Percentiles rank a stretch among this genome's conserved stretches.
Conservation (phyloP, 2,113 vertebrate species). For the Parus major region DNA sequence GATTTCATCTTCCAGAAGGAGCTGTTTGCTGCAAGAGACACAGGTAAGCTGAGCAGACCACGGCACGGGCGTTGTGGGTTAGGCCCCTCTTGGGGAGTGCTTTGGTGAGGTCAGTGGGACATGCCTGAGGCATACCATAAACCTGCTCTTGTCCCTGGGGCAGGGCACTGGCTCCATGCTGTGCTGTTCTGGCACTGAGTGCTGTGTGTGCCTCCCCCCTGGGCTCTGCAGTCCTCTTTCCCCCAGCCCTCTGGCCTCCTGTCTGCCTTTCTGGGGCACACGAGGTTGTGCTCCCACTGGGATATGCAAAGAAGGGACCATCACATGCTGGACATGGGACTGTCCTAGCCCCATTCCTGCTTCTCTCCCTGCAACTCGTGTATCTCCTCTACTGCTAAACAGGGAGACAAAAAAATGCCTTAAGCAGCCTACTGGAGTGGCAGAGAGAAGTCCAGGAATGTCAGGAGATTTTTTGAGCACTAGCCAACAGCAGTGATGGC, state of each 20-base stretch:
- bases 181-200: background rate
- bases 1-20: slow-evolving; percentile 51
- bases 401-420: background rate
- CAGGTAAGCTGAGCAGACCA: background rate
- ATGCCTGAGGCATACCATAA: background rate
- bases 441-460: background rate
- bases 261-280: background rate
- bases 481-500: background rate
- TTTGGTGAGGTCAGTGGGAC: background rate
- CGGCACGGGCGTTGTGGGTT: fast-evolving
- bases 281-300: background rate
- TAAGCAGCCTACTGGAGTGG: background rate
- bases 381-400: background rate
- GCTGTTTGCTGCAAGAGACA: slow-evolving; percentile 14
- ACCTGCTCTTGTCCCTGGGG: background rate
- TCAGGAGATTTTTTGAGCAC: background rate
- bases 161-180: background rate
- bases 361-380: background rate
- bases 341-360: background rate
- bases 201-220: background rate
- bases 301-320: background rate
- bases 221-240: background rate
- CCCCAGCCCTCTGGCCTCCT: background rate
- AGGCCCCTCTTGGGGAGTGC: background rate
- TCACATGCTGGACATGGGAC: background rate